phyloP scores from a whole-genome alignment of 2,113 vertebrate species.

The Labeo rohita region DNA sequence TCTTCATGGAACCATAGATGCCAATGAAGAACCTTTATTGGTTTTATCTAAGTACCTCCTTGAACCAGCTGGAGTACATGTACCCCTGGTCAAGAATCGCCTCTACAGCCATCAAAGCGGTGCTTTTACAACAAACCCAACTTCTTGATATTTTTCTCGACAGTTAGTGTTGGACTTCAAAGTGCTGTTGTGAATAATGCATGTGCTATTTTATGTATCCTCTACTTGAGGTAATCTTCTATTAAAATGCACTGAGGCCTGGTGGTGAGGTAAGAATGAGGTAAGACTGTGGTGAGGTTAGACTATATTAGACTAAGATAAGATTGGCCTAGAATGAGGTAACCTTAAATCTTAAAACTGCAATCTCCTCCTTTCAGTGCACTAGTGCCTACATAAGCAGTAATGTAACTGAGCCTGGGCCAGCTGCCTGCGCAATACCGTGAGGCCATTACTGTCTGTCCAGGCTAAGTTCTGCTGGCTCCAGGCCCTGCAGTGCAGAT shows the following conservation, averaged over 20 bases:
- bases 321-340: slow-evolving; percentile 8
- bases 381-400: slow-evolving; percentile 4
- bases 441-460: slow-evolving; percentile 43
- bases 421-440: slow-evolving; percentile 42
- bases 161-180: neutral
- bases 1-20: no score
- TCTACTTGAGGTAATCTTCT: slow-evolving; percentile 12
- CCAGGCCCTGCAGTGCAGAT: slow-evolving; percentile 58
- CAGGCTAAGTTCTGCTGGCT: slow-evolving; percentile 35
- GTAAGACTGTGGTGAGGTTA: slow-evolving; percentile 21
- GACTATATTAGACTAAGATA: neutral
- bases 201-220: neutral
- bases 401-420: slow-evolving; percentile 3
- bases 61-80: neutral
- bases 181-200: neutral
- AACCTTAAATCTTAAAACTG: neutral
- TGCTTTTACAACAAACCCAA: neutral
- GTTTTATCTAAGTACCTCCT: no score
- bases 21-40: no score
- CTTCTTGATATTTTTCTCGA: neutral
- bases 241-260: neutral
- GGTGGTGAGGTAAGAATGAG: slow-evolving; percentile 9
- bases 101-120: neutral
- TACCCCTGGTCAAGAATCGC: neutral
- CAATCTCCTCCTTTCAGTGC: slow-evolving; percentile 4